phyloP scores from a whole-genome alignment of 2,888 invertebrate species.

The Orthosia gracilis region DNA sequence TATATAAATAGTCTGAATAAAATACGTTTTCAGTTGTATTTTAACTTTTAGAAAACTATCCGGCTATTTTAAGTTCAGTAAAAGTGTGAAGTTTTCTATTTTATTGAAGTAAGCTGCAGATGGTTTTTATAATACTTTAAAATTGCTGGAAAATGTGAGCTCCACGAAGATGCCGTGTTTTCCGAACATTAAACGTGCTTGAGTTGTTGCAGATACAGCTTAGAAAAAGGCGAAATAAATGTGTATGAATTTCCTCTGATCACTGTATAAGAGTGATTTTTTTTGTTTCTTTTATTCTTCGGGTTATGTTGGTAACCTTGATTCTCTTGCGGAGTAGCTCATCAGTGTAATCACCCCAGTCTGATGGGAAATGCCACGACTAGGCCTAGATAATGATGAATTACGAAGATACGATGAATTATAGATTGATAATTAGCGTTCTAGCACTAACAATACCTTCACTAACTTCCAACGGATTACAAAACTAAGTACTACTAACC shows the following conservation, averaged over 20 bases:
- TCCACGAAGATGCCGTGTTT: conserved; percentile 35
- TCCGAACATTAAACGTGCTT: conserved; percentile 20
- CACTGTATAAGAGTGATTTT: background rate
- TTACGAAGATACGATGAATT: background rate
- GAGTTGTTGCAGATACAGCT: conserved; percentile 25
- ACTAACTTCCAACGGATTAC: conserved; percentile 16
- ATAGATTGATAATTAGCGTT: conserved; percentile 11
- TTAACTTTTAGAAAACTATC: conserved; percentile 4
- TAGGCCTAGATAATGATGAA: background rate
- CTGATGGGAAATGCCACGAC: background rate
- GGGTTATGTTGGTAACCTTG: too few species aligned
- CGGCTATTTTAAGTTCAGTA: conserved; percentile 13
- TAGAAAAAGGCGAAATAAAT: conserved; percentile 3
- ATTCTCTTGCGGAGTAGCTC: too few species aligned
- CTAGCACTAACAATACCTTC: conserved; percentile 17
- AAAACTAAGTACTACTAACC: conserved; percentile 9
- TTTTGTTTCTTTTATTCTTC: background rate
- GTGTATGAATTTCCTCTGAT: conserved; percentile 3
- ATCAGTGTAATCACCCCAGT: background rate
- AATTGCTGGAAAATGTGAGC: conserved; percentile 36
- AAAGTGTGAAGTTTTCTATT: conserved; percentile 10
- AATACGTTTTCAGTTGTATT: background rate
- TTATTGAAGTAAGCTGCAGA: conserved; percentile 7
- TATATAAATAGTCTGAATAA: background rate
- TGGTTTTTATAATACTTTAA: conserved; percentile 45